Conservation (phyloP, 2,113 vertebrate species). For the Poecile atricapillus region DNA sequence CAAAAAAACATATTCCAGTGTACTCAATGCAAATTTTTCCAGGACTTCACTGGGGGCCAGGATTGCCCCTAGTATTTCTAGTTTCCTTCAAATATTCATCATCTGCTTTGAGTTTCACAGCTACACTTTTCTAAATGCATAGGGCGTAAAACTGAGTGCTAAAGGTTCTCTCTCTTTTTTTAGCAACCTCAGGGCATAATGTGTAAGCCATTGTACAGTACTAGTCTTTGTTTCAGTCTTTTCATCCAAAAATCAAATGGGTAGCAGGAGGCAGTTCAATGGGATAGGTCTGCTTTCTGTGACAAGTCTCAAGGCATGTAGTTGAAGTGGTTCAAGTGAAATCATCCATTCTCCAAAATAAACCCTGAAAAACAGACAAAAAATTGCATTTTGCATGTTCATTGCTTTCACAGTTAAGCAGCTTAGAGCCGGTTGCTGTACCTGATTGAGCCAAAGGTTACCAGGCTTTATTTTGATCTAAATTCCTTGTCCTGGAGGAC, state of each 20-base stretch:
- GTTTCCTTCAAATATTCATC: neutral
- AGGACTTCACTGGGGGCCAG: neutral
- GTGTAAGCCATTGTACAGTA: neutral
- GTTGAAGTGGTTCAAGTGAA: neutral
- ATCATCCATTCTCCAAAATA: neutral
- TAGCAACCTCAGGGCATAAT: neutral
- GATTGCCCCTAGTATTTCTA: neutral
- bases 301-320: neutral
- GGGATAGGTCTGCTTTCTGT: neutral
- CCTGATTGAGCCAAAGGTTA: neutral
- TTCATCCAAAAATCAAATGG: conserved; percentile 1
- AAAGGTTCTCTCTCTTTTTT: neutral
- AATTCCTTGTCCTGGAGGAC: neutral
- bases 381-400: neutral
- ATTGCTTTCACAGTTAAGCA: neutral
- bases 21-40: neutral
- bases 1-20: neutral
- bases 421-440: neutral
- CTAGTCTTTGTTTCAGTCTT: conserved; percentile 6
- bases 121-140: neutral
- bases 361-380: neutral
- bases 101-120: neutral
- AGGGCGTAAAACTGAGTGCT: neutral
- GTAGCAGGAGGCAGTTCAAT: neutral
- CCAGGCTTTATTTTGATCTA: neutral